A percentile compares a stretch with the other conserved stretches of the same genome.
phyloP scores from a whole-genome alignment of 35 echinoderm and acorn worm species.

The Chiridota heheva region DNA sequence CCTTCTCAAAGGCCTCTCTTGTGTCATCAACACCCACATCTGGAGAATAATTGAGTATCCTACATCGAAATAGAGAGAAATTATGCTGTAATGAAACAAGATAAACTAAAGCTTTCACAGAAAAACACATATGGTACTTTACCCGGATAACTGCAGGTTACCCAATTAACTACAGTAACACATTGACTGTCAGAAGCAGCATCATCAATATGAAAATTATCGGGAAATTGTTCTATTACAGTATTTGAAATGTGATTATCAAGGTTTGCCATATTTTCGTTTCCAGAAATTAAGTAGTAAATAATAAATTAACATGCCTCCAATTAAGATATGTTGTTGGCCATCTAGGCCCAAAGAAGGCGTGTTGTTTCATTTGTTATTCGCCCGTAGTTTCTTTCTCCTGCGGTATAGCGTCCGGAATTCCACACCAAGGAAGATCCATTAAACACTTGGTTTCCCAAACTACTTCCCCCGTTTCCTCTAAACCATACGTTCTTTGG shows the following conservation, averaged over 20 bases:
- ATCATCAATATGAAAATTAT: no score
- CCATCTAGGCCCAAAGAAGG: conserved; percentile 61
- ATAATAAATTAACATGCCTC: conserved; percentile 56
- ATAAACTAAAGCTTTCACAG: no score
- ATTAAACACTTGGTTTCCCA: conserved; percentile 58
- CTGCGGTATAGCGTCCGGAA: conserved; percentile 45
- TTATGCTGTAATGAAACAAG: no score
- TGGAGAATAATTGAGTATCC: conserved; percentile 59
- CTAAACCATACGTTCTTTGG: conserved; percentile 62
- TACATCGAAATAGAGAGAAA: conserved; percentile 16
- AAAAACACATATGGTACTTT: no score
- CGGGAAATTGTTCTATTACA: no score
- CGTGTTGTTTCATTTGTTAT: conserved; percentile 58
- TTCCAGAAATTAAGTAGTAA: no score
- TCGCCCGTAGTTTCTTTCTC: conserved; percentile 24
- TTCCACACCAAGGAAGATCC: conserved; percentile 73
- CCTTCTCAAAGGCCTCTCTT: conserved; percentile 46
- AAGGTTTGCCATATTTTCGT: no score
- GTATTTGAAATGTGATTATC: no score
- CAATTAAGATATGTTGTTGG: conserved; percentile 74
- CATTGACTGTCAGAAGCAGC: no score
- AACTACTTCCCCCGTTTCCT: conserved; percentile 54
- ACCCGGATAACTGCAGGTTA: no score
- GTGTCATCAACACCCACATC: conserved; percentile 54
- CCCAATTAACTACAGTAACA: no score